Conservation (phyloP, 2,113 vertebrate species). For the Murina feae region DNA sequence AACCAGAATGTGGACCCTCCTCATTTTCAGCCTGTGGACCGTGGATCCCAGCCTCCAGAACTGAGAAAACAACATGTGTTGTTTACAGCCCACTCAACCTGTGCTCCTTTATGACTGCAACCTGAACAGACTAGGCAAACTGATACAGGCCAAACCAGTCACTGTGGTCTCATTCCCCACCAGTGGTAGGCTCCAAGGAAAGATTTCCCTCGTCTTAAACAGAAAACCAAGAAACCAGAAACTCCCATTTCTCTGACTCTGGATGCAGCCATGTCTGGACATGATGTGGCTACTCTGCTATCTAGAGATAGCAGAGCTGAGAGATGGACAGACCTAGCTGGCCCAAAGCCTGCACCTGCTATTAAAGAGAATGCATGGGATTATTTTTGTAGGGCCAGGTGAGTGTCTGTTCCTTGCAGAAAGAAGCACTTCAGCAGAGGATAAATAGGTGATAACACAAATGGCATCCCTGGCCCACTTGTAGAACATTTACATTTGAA, state of each 20-base stretch:
- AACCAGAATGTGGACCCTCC: neutral
- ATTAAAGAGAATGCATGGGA: neutral
- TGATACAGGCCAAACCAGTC: neutral
- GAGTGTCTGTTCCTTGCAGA: neutral
- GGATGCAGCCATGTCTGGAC: neutral
- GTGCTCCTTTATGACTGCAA: neutral
- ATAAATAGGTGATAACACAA: neutral
- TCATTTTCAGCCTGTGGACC: neutral
- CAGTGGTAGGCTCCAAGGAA: neutral
- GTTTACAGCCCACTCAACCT: neutral
- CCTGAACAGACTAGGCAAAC: neutral
- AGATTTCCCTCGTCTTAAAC: neutral
- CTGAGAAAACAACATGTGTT: neutral
- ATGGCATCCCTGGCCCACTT: neutral
- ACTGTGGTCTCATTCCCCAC: rapidly evolving
- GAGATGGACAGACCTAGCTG: neutral
- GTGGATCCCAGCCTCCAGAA: neutral
- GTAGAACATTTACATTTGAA: neutral
- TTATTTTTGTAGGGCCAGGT: neutral
- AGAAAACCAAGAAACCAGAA: neutral
- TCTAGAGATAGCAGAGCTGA: neutral
- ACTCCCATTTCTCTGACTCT: neutral
- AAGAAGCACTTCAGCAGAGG: neutral
- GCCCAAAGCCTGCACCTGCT: neutral
- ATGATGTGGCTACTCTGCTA: neutral